Percentiles rank a stretch among this genome's conserved stretches.
These are phyloP conservation scores for Drosophila quadrilineata DNA, from an alignment of 1,140 invertebrate genomes.

Conservation along the genomic window DNA sequence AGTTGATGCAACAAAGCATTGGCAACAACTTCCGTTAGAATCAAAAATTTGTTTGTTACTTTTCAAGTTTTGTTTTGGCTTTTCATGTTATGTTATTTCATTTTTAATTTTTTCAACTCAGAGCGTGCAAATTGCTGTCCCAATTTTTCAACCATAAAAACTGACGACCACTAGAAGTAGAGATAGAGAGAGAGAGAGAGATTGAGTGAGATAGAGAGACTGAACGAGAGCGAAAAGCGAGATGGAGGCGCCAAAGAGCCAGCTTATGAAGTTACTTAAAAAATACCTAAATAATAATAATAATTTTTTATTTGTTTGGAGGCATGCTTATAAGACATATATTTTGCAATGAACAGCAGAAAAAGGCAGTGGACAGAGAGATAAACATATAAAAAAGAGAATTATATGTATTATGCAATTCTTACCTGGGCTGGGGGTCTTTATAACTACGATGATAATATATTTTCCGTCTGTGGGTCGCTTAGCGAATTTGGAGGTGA, in stretches of 20 bases:
- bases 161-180: conserved; percentile 29
- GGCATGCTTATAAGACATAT: neutral
- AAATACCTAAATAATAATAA: conserved; percentile 24
- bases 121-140: conserved; percentile 73
- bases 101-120: conserved; percentile 29
- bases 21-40: conserved; percentile 70
- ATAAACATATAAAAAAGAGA: conserved; percentile 79
- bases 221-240: neutral
- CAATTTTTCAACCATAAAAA: conserved; percentile 79
- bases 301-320: conserved; percentile 1
- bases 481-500: conserved; percentile 33
- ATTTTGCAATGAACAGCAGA: conserved; percentile 55
- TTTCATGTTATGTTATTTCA: conserved; percentile 15
- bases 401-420: conserved; percentile 78
- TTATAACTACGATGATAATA: conserved; percentile 49
- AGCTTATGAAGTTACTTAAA: conserved; percentile 42
- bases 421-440: conserved; percentile 26
- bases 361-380: conserved; percentile 35
- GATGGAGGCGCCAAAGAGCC: conserved; percentile 2
- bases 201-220: conserved; percentile 5
- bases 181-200: conserved; percentile 19
- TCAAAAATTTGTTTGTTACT: conserved; percentile 47
- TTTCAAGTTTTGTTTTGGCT: conserved; percentile 20
- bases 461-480: conserved; percentile 21
- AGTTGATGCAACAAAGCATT: conserved; percentile 28